Percentiles rank a stretch among this genome's conserved stretches.
phyloP scores from a whole-genome alignment of 2,113 vertebrate species.

The Campylomormyrus numenius region DNA sequence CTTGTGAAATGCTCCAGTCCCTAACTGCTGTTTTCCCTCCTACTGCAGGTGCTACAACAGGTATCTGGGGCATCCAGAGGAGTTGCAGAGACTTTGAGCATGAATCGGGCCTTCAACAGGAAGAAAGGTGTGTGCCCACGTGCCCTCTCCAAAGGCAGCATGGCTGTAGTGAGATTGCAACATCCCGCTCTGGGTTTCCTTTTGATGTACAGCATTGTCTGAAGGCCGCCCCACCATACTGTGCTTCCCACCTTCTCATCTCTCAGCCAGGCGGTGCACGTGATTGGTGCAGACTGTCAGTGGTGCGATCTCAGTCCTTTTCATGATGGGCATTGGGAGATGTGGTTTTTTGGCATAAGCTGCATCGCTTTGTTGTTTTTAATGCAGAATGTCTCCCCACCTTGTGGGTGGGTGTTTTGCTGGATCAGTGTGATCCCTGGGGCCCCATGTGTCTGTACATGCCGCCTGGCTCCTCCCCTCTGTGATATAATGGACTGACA shows the following conservation, averaged over 20 bases:
- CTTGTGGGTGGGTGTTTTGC: background rate
- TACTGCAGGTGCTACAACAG: conserved; percentile 45
- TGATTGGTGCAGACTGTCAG: background rate
- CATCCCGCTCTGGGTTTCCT: background rate
- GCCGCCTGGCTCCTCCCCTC: background rate
- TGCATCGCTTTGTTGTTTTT: background rate
- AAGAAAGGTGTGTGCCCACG: conserved; percentile 74
- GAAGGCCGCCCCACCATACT: background rate
- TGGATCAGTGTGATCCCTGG: background rate
- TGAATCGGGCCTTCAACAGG: conserved; percentile 87
- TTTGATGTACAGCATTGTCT: background rate
- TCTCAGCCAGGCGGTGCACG: background rate
- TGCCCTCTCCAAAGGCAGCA: background rate
- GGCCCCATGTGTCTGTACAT: background rate
- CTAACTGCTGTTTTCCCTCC: conserved; percentile 12
- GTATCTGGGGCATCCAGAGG: conserved; percentile 33
- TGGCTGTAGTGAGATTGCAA: background rate
- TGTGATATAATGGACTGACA: background rate
- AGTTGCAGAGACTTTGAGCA: conserved; percentile 61
- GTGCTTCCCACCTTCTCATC: background rate
- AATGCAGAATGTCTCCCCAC: background rate
- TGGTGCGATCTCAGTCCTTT: background rate
- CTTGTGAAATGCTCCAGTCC: background rate
- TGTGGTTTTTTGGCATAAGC: background rate
- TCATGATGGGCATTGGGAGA: background rate